Evolutionary conservation across 2,888 invertebrate genomes (phyloP).

Genomic region (Diplazon laetatorius): DNA sequence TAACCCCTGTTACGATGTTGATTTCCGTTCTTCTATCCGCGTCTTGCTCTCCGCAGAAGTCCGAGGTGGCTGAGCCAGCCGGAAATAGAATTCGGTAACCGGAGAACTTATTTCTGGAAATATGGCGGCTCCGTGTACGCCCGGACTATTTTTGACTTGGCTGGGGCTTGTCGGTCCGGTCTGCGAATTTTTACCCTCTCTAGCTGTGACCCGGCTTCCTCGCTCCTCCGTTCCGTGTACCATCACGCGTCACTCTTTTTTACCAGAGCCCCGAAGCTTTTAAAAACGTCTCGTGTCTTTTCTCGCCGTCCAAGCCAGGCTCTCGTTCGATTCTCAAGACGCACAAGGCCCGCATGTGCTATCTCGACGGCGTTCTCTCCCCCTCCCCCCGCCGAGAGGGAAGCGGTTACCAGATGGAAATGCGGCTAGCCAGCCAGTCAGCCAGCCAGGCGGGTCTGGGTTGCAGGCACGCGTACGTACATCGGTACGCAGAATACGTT

Average conservation of each 20-base stretch:
- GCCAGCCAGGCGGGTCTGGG: conserved; percentile 33
- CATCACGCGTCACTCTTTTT: conserved; percentile 18
- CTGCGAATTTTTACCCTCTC: conserved; percentile 33
- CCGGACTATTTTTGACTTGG: conserved; percentile 75
- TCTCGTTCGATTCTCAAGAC: conserved; percentile 17
- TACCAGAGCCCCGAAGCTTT: conserved; percentile 19
- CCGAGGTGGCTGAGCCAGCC: conserved; percentile 64
- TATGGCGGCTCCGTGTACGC: conserved; percentile 70
- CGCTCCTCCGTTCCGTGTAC: conserved; percentile 1
- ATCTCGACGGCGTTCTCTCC: conserved; percentile 37
- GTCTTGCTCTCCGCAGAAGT: conserved; percentile 32
- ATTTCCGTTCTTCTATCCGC: not conserved
- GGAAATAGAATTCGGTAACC: conserved; percentile 78
- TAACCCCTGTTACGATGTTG: not conserved
- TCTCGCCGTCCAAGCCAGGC: conserved; percentile 37
- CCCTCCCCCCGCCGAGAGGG: conserved; percentile 41
- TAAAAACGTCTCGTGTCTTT: conserved; percentile 40
- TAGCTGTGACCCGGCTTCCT: conserved; percentile 32
- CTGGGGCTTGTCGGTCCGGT: conserved; percentile 48
- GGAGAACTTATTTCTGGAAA: conserved; percentile 81
- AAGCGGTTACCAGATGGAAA: conserved; percentile 64
- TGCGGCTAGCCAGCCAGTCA: conserved; percentile 38
- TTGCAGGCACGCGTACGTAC: conserved; percentile 57
- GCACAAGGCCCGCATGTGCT: conserved; percentile 63
- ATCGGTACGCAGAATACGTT: conserved; percentile 51